Conservation (phyloP, 2,888 invertebrate genomes). For the Eristalinus aeneus region DNA sequence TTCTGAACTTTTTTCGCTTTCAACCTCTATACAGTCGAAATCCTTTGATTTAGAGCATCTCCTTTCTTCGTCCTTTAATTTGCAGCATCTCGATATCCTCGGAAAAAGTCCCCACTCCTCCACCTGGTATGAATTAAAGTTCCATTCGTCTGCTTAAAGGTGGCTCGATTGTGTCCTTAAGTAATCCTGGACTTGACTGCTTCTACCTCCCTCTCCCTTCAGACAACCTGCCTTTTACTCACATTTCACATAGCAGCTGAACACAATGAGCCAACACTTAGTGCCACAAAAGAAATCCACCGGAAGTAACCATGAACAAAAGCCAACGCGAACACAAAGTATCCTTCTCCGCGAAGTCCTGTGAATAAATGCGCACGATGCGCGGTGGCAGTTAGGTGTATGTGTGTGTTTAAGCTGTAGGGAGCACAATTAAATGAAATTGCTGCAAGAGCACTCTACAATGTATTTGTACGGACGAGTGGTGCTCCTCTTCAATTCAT, state of each 20-base stretch:
- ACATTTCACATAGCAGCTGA: constrained; percentile 46
- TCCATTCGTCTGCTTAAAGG: background rate
- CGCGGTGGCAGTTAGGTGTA: background rate
- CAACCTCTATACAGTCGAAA: too few relatives aligned
- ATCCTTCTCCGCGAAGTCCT: background rate
- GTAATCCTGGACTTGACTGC: background rate
- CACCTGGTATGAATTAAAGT: background rate
- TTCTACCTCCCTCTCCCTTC: too few relatives aligned
- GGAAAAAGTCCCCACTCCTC: background rate
- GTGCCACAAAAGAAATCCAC: constrained; percentile 25
- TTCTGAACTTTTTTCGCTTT: too few relatives aligned
- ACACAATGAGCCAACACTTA: constrained; percentile 53
- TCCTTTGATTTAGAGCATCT: too few relatives aligned
- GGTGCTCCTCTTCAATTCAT: background rate
- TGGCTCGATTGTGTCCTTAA: background rate
- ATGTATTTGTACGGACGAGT: constrained; percentile 26
- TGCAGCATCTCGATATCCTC: too few relatives aligned
- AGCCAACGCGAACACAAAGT: constrained; percentile 4
- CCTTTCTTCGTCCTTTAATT: too few relatives aligned
- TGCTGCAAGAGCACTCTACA: constrained; percentile 54
- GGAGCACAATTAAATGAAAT: constrained; percentile 62
- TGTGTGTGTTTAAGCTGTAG: background rate
- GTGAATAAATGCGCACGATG: constrained; percentile 2
- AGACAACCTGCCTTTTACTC: background rate
- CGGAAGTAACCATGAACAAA: constrained; percentile 48